phyloP scores from a whole-genome alignment of 2,113 vertebrate genomes.

The Gobiocypris rarus region DNA sequence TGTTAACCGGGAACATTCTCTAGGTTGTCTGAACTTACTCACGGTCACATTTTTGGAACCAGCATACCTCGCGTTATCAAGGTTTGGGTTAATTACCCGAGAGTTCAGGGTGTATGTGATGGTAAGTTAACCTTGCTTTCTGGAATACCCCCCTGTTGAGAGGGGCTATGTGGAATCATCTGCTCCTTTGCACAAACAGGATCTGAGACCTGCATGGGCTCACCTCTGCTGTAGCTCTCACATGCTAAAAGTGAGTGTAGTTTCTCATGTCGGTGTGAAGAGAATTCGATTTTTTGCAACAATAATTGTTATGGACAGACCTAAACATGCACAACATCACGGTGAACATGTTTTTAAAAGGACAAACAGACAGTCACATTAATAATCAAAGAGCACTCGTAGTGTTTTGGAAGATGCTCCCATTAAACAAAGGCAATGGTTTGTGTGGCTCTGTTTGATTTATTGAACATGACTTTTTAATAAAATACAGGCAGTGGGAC shows the following conservation, averaged over 20 bases:
- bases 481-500: neutral
- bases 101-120: too few species aligned
- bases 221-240: neutral
- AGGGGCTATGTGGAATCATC: conserved; percentile 5
- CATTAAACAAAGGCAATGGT: neutral
- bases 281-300: neutral
- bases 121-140: too few species aligned
- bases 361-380: neutral
- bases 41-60: too few species aligned
- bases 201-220: neutral
- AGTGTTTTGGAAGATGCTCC: neutral
- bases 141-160: neutral
- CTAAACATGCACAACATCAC: neutral
- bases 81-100: too few species aligned
- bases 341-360: neutral
- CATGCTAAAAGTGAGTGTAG: neutral
- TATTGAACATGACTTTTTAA: neutral
- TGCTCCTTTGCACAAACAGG: neutral
- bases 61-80: too few species aligned
- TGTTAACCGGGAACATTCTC: too few species aligned
- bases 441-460: neutral
- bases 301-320: neutral
- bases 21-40: too few species aligned
- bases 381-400: neutral
- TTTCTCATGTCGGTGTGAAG: neutral